Percentiles rank a stretch among this genome's conserved stretches.
These are phyloP conservation scores for Cyphomyrus plagiostoma DNA, from an alignment of 2,113 vertebrate genomes.

Conservation along the genomic window DNA sequence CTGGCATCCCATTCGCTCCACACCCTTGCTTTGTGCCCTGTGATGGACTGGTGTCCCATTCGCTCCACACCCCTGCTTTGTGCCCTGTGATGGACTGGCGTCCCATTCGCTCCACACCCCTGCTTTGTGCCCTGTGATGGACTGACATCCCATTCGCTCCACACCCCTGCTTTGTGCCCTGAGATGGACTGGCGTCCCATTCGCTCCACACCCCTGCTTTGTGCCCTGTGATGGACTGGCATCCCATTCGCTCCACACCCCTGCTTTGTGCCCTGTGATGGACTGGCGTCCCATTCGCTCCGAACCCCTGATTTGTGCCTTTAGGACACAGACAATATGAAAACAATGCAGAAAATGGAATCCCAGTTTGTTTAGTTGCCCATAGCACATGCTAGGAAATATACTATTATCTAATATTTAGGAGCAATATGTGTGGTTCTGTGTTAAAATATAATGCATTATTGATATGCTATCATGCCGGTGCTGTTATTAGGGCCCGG, in stretches of 20 bases:
- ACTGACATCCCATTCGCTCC: background rate
- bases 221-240: background rate
- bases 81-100: background rate
- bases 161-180: background rate
- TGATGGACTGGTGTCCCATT: background rate
- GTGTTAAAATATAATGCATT: slow-evolving; percentile 15
- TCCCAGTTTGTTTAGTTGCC: background rate
- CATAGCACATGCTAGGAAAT: slow-evolving; percentile 2
- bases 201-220: background rate
- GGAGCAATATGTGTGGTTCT: slow-evolving; percentile 4
- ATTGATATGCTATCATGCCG: background rate
- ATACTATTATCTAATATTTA: slow-evolving; percentile 16
- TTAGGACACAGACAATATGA: background rate
- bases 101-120: background rate
- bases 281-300: background rate
- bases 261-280: background rate
- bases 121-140: background rate
- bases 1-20: no score
- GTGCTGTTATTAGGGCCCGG: slow-evolving; percentile 6
- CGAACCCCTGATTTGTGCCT: background rate
- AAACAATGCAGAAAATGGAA: background rate
- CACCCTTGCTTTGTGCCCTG: no score
- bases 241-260: background rate
- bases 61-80: background rate
- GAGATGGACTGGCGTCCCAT: background rate